phyloP scores from a whole-genome alignment of 2,113 vertebrate genomes.

The Macrotus californicus region DNA sequence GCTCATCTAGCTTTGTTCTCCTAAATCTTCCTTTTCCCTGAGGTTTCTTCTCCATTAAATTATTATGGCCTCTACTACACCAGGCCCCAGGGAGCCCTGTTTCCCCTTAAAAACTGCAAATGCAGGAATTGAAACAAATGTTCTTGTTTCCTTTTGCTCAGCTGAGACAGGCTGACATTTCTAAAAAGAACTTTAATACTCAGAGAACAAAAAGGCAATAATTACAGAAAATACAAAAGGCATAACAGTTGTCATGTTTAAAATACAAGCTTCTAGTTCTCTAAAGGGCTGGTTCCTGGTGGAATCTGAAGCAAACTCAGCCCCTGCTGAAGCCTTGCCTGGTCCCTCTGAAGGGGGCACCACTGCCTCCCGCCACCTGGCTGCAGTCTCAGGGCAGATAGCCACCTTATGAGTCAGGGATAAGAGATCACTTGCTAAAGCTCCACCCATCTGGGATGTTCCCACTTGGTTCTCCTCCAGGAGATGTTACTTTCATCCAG shows the following conservation, averaged over 20 bases:
- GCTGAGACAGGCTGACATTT: conserved; percentile 64
- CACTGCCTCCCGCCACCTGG: neutral
- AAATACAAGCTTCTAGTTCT: conserved; percentile 14
- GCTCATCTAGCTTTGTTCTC: neutral
- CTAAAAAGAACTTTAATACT: conserved; percentile 48
- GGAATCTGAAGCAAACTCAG: neutral
- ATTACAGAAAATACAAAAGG: conserved; percentile 59
- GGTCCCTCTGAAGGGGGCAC: neutral
- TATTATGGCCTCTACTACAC: no score
- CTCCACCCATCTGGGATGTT: neutral
- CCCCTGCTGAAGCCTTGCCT: neutral
- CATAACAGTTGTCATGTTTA: conserved; percentile 27
- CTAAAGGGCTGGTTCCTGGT: neutral
- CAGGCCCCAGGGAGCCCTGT: neutral
- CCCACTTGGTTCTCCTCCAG: neutral
- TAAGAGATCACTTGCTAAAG: neutral
- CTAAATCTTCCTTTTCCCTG: neutral
- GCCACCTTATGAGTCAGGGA: neutral
- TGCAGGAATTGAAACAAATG: neutral
- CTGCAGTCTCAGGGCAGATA: neutral
- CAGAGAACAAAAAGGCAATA: conserved; percentile 62
- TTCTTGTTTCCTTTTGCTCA: conserved; percentile 38
- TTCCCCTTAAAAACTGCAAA: neutral
- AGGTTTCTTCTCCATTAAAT: neutral
- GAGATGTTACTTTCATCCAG: neutral